Evolutionary conservation across 2,888 invertebrate genomes (phyloP).

Genomic region (Esperia sulphurella): DNA sequence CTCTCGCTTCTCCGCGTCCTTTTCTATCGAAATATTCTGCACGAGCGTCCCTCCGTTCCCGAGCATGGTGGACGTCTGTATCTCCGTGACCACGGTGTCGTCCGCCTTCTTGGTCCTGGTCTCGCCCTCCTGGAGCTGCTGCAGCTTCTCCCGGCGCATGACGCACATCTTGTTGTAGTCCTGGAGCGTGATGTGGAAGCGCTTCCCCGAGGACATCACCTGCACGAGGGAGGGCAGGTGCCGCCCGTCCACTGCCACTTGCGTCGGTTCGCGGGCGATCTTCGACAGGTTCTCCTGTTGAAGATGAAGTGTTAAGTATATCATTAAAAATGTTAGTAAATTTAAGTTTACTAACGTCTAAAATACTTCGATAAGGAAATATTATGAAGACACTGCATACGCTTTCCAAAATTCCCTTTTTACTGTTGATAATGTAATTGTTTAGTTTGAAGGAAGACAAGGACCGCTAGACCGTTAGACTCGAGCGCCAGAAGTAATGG

Average conservation of each 20-base stretch:
- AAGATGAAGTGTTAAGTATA: too few species aligned
- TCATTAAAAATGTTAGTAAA: too few species aligned
- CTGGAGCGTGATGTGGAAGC: conserved; percentile 87
- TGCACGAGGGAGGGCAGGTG: conserved; percentile 83
- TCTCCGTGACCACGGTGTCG: conserved; percentile 55
- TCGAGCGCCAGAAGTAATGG: too few species aligned
- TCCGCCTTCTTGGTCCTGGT: conserved; percentile 26
- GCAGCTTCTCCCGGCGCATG: conserved; percentile 82
- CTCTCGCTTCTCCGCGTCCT: conserved; percentile 43
- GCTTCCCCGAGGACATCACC: conserved; percentile 87
- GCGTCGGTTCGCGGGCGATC: conserved; percentile 68
- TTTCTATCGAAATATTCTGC: conserved; percentile 41
- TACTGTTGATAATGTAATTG: too few species aligned
- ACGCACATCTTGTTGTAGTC: conserved; percentile 90
- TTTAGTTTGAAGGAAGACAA: too few species aligned
- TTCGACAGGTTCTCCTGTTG: conserved; percentile 62
- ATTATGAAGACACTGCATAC: too few species aligned
- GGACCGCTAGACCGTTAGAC: too few species aligned
- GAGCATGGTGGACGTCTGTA: conserved; percentile 56
- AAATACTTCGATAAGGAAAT: too few species aligned
- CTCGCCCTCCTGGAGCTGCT: conserved; percentile 77
- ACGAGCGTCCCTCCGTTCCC: conserved; percentile 62
- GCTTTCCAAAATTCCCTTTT: too few species aligned
- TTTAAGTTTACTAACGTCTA: too few species aligned
- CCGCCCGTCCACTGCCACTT: conserved; percentile 79